A percentile compares a stretch with the other conserved stretches of the same genome.
phyloP scores from a whole-genome alignment of 2,797 vertebrate species.

The Liasis olivaceus region DNA sequence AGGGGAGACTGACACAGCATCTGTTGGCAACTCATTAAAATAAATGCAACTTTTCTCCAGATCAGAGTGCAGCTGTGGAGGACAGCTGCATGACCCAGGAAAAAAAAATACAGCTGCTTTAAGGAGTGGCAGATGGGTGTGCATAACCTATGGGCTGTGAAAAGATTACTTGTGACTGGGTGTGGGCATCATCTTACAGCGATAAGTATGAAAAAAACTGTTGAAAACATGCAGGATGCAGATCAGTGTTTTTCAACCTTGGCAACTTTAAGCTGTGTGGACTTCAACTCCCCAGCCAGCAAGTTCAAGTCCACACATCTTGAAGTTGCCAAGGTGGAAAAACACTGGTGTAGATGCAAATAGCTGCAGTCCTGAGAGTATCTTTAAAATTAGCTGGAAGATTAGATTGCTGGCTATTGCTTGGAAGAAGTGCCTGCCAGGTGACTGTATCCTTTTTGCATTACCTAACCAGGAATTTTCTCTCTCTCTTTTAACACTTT shows the following conservation, averaged over 20 bases:
- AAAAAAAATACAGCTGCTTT: not conserved
- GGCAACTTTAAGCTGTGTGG: not conserved
- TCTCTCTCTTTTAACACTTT: not conserved
- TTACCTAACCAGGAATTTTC: not conserved
- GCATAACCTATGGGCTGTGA: not conserved
- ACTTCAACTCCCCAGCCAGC: not conserved
- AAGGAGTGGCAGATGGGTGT: not conserved
- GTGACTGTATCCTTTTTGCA: not conserved
- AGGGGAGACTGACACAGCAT: not conserved
- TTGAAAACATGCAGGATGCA: not conserved
- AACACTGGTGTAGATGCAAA: not conserved
- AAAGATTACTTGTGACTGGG: not conserved
- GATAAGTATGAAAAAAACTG: not conserved
- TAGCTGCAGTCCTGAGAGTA: not conserved
- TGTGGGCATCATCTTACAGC: not conserved
- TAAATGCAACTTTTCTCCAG: not conserved
- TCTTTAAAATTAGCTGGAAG: not conserved
- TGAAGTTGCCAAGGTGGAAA: not conserved
- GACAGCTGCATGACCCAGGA: not conserved
- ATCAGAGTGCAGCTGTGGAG: not conserved
- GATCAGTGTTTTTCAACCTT: not conserved
- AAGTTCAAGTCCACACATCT: not conserved
- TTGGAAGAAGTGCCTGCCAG: not conserved
- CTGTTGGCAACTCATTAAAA: not conserved
- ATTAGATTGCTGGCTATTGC: not conserved